phyloP scores from a whole-genome alignment of 1,140 invertebrate genomes.

The Rhizoglyphus robini region DNA sequence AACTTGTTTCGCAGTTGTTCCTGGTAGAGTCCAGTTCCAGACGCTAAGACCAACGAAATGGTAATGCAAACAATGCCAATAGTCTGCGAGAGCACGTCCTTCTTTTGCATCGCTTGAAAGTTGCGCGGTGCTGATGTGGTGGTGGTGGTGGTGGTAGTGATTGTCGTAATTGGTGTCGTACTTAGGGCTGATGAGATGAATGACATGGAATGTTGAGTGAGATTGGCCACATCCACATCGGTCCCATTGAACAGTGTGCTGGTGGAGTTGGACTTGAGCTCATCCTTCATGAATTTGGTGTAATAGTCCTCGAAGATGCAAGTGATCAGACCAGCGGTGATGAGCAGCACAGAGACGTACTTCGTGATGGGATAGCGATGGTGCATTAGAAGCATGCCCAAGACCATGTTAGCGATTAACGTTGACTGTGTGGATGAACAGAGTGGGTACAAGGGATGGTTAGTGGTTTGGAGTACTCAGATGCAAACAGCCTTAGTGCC shows the following conservation, averaged over 20 bases:
- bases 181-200: too few relatives aligned
- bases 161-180: too few relatives aligned
- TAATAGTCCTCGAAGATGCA: conserved; percentile 76
- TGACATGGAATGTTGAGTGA: too few relatives aligned
- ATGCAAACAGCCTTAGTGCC: too few relatives aligned
- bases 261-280: background rate
- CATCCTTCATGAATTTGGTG: conserved; percentile 34
- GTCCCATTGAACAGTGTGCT: background rate
- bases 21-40: conserved; percentile 92
- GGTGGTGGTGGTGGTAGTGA: background rate
- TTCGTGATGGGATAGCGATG: conserved; percentile 68
- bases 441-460: too few relatives aligned
- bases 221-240: background rate
- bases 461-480: too few relatives aligned
- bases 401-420: conserved; percentile 87
- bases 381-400: conserved; percentile 79
- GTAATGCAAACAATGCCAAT: conserved; percentile 60
- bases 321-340: conserved; percentile 74
- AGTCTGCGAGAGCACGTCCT: background rate
- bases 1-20: conserved; percentile 69
- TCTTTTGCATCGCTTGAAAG: background rate
- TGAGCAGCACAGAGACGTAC: conserved; percentile 81
- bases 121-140: background rate
- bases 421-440: conserved; percentile 84
- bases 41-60: conserved; percentile 77